Conservation (phyloP, 2,888 invertebrate species). For the Falcaria lacertinaria region DNA sequence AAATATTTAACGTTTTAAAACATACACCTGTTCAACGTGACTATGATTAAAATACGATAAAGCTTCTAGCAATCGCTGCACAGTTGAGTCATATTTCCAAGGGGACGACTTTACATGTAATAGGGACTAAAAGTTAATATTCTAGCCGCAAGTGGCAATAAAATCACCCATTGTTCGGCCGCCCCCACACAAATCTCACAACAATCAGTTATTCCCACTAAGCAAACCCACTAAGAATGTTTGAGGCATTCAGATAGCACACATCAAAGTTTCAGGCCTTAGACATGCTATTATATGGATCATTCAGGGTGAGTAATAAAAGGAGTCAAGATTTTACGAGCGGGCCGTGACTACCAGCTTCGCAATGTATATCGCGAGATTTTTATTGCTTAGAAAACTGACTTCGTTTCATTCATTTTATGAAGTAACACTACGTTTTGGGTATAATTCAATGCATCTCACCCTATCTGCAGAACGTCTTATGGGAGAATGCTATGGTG, state of each 20-base stretch:
- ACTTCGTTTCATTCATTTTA: conserved; percentile 14
- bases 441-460: neutral
- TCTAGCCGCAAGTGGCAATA: neutral
- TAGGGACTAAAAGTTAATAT: neutral
- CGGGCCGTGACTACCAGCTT: conserved; percentile 36
- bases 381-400: conserved; percentile 44
- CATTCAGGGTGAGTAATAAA: conserved; percentile 56
- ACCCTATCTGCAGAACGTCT: no score
- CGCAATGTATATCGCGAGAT: conserved; percentile 43
- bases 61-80: neutral
- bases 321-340: conserved; percentile 60
- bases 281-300: conserved; percentile 50
- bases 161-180: conserved; percentile 16
- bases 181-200: conserved; percentile 19
- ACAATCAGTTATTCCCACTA: conserved; percentile 21
- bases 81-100: neutral
- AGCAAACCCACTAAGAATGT: conserved; percentile 23
- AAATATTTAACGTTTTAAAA: neutral
- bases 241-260: conserved; percentile 28
- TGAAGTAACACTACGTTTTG: conserved; percentile 1
- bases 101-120: neutral
- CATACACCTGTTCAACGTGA: neutral
- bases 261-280: conserved; percentile 49
- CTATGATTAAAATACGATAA: neutral
- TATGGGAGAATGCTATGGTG: no score